These are phyloP conservation scores for Limanda limanda DNA, from an alignment of 2,113 vertebrate species.

Conservation along the genomic window DNA sequence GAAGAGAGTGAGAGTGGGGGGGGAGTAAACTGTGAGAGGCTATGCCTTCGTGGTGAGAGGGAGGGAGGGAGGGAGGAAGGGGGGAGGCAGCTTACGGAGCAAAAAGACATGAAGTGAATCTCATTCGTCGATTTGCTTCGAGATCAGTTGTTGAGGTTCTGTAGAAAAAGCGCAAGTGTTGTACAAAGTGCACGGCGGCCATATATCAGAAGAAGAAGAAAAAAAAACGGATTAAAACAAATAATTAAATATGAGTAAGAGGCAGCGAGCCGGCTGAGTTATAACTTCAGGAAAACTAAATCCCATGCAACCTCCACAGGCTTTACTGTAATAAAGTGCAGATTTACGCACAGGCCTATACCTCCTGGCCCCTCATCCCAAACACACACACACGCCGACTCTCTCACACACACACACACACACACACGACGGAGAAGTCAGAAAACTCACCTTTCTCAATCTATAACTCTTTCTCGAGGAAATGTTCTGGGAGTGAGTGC, in stretches of 20 bases:
- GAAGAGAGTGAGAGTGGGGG: conserved; percentile 42
- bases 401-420: too few species aligned
- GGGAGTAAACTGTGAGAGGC: conserved; percentile 57
- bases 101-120: conserved; percentile 45
- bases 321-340: conserved; percentile 36
- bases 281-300: conserved; percentile 33
- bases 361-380: not conserved
- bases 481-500: conserved; percentile 80
- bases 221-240: not conserved
- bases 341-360: conserved; percentile 28
- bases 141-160: conserved; percentile 48
- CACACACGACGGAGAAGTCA: conserved; percentile 44
- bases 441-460: conserved; percentile 88
- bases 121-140: conserved; percentile 50
- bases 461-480: conserved; percentile 78
- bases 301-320: conserved; percentile 25
- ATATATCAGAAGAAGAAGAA: not conserved
- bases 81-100: conserved; percentile 39
- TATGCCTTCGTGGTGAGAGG: conserved; percentile 33
- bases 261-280: conserved; percentile 19
- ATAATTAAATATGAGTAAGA: conserved; percentile 51
- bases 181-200: conserved; percentile 17
- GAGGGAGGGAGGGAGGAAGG: conserved; percentile 22
- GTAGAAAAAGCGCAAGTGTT: conserved; percentile 50
- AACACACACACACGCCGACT: not conserved